Conservation (phyloP, 1,140 invertebrate genomes). For the Scylla paramamosain region DNA sequence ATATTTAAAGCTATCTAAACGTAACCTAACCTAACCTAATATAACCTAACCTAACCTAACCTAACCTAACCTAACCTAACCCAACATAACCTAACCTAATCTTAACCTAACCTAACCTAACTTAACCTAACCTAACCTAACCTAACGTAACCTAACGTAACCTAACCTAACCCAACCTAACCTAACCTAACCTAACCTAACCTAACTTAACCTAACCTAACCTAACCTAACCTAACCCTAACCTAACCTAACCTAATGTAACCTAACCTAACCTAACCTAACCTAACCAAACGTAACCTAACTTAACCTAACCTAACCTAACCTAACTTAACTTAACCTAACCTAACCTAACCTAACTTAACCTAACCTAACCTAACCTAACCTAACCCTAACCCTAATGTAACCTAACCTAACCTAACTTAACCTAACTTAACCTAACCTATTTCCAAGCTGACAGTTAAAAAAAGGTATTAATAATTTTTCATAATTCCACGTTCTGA, state of each 20-base stretch:
- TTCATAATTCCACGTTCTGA: too few relatives aligned
- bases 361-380: neutral
- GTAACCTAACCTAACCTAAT: too few relatives aligned
- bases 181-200: neutral
- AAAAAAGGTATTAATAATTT: too few relatives aligned
- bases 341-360: neutral
- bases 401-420: neutral
- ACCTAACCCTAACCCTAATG: neutral
- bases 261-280: neutral
- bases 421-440: conserved; percentile 5
- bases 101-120: too few relatives aligned
- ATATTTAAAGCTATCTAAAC: too few relatives aligned
- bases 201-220: neutral
- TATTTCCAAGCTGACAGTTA: neutral
- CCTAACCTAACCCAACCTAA: neutral
- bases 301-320: neutral
- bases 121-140: neutral
- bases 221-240: too few relatives aligned
- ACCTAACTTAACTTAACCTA: neutral
- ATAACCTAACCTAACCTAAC: too few relatives aligned
- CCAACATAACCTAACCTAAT: too few relatives aligned
- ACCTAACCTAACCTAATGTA: neutral
- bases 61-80: too few relatives aligned
- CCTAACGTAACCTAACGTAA: neutral
- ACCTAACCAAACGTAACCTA: neutral